These are phyloP conservation scores for Poeciliopsis turneri DNA, from an alignment of 2,797 vertebrate genomes.

Conservation along the genomic window DNA sequence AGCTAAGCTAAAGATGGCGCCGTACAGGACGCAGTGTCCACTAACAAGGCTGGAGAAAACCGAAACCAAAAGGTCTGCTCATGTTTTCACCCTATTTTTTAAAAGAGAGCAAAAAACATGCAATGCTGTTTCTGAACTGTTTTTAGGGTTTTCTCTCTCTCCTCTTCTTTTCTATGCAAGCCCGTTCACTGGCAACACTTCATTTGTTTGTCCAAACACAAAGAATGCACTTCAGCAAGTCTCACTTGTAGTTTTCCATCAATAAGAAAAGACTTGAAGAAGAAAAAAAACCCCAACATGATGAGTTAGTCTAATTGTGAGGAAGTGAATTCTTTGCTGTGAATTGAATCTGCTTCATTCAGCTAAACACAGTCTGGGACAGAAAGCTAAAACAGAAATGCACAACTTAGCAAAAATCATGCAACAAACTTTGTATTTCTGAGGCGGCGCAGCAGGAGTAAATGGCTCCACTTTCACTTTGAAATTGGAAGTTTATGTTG, in stretches of 20 bases:
- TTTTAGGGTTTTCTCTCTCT: background rate
- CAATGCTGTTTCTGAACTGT: background rate
- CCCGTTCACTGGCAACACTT: background rate
- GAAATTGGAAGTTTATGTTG: conserved; percentile 22
- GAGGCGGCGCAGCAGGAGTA: conserved; percentile 5
- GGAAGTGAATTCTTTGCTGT: conserved; percentile 9
- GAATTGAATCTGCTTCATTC: conserved; percentile 1
- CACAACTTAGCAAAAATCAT: conserved; percentile 32
- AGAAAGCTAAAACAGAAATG: conserved; percentile 33
- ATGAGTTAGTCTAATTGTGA: background rate
- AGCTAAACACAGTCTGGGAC: conserved; percentile 1
- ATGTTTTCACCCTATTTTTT: background rate
- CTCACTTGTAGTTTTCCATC: background rate
- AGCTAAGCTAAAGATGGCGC: background rate
- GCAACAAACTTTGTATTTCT: conserved; percentile 31
- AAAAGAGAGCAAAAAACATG: background rate
- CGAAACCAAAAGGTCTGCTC: background rate
- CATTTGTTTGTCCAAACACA: background rate
- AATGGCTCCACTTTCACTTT: conserved; percentile 7
- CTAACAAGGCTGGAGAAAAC: background rate
- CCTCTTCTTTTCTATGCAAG: background rate
- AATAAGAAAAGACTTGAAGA: background rate
- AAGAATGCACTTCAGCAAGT: background rate
- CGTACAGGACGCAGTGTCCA: too few species aligned
- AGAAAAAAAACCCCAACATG: background rate